Evolutionary conservation across 1,140 invertebrate species (phyloP).

Genomic region (Trachymyrmex septentrionalis): DNA sequence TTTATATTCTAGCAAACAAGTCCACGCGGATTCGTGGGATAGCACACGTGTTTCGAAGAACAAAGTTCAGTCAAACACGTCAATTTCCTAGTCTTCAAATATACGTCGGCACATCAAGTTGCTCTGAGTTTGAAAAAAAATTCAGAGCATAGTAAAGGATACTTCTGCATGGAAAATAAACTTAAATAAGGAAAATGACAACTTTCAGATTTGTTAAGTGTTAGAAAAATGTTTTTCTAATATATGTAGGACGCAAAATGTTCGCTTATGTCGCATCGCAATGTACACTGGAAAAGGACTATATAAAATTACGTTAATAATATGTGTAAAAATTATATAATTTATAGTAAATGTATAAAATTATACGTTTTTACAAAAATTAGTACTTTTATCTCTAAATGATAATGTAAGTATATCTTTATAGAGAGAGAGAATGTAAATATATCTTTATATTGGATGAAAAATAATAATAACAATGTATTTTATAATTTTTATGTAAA

Average conservation of each 20-base stretch:
- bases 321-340: too few relatives aligned
- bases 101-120: slow-evolving; percentile 19
- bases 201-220: slow-evolving; percentile 44
- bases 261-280: background rate
- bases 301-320: too few relatives aligned
- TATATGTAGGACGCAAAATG: background rate
- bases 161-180: slow-evolving; percentile 51
- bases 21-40: background rate
- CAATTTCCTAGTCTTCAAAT: slow-evolving; percentile 38
- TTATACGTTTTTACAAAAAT: too few relatives aligned
- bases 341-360: too few relatives aligned
- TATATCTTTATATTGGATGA: too few relatives aligned
- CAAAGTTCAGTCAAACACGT: slow-evolving; percentile 35
- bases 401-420: too few relatives aligned
- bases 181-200: slow-evolving; percentile 34
- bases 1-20: background rate
- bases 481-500: too few relatives aligned
- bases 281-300: too few relatives aligned
- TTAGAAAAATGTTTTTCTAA: slow-evolving; percentile 31
- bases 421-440: too few relatives aligned
- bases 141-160: slow-evolving; percentile 18
- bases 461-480: too few relatives aligned
- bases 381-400: too few relatives aligned
- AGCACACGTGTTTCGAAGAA: background rate
- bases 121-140: slow-evolving; percentile 38